Conservation (phyloP, 2,888 invertebrate genomes). For the Acanthopleura granulata region DNA sequence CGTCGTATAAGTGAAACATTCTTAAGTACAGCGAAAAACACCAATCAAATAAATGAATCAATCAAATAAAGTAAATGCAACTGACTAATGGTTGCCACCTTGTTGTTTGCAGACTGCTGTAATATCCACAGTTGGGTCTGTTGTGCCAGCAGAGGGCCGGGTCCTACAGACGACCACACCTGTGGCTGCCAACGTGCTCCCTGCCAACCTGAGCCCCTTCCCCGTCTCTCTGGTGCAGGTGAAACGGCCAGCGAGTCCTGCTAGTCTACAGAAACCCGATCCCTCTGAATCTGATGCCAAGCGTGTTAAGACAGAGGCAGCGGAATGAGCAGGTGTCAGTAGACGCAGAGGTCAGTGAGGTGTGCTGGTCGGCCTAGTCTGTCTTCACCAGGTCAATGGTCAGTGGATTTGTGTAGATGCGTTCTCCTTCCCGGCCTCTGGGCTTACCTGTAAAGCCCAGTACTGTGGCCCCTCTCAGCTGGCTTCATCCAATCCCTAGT, state of each 20-base stretch:
- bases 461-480: too few relatives aligned
- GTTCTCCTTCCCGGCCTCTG: too few relatives aligned
- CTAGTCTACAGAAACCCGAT: background rate
- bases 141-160: background rate
- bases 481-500: too few relatives aligned
- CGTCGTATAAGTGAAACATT: too few relatives aligned
- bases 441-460: too few relatives aligned
- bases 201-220: background rate
- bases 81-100: background rate
- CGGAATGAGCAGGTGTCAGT: background rate
- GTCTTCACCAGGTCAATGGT: too few relatives aligned
- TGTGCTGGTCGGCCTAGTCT: too few relatives aligned
- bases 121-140: background rate
- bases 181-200: background rate
- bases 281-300: background rate
- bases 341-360: too few relatives aligned
- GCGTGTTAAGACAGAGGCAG: background rate
- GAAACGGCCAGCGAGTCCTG: background rate
- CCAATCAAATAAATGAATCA: too few relatives aligned
- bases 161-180: background rate
- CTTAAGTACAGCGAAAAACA: too few relatives aligned
- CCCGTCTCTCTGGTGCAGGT: constrained; percentile 13
- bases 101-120: background rate
- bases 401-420: too few relatives aligned
- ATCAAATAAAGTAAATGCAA: too few relatives aligned